phyloP scores from a whole-genome alignment of 1,140 invertebrate species.

The Potamilus streckersoni region DNA sequence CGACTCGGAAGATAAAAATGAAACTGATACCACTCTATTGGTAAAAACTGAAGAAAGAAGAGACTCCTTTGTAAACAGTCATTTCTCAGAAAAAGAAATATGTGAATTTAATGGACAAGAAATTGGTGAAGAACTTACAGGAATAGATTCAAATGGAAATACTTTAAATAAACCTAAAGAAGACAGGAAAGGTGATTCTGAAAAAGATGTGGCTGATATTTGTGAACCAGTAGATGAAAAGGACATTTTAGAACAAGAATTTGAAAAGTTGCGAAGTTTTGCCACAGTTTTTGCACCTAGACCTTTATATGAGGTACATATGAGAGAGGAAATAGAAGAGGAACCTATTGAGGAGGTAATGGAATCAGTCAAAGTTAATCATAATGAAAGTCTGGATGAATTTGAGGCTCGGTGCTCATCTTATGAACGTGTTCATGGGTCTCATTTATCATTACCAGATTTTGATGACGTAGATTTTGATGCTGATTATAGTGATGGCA shows the following conservation, averaged over 20 bases:
- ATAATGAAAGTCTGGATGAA: constrained; percentile 43
- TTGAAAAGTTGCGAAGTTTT: constrained; percentile 53
- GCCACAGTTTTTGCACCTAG: constrained; percentile 41
- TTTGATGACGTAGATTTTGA: constrained; percentile 45
- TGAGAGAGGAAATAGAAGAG: constrained; percentile 37
- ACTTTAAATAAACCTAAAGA: constrained; percentile 8
- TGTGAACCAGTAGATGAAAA: constrained; percentile 3
- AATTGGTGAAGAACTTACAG: background rate
- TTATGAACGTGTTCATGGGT: constrained; percentile 45
- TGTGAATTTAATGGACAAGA: too few species aligned
- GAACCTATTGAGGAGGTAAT: constrained; percentile 39
- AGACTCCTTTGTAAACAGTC: too few species aligned
- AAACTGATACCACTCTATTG: background rate
- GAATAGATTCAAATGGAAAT: constrained; percentile 21
- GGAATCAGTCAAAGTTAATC: constrained; percentile 32
- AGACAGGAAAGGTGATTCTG: background rate
- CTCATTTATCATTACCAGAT: constrained; percentile 40
- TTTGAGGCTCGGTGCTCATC: constrained; percentile 41
- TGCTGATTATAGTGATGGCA: constrained; percentile 47
- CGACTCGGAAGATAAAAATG: background rate
- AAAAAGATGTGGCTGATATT: background rate
- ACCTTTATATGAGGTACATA: constrained; percentile 32
- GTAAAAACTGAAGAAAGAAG: background rate
- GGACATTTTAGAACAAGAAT: constrained; percentile 39
- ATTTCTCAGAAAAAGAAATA: too few species aligned